These are phyloP conservation scores for Arizona elegans DNA, from an alignment of 2,113 vertebrate species.

Conservation along the genomic window DNA sequence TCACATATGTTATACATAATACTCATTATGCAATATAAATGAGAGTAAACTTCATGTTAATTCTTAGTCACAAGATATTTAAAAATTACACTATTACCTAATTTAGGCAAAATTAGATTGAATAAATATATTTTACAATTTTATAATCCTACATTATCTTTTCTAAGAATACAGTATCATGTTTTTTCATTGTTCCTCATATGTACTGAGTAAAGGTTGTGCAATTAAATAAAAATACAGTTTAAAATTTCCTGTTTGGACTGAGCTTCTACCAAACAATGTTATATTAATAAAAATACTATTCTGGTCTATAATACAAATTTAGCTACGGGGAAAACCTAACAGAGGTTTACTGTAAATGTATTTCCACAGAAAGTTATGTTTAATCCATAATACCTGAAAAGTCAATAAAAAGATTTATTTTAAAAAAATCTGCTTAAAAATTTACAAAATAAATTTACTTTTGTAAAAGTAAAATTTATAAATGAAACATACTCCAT, in stretches of 20 bases:
- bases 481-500: not conserved
- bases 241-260: conserved; percentile 59
- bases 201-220: conserved; percentile 46
- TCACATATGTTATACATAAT: not conserved
- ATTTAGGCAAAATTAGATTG: conserved; percentile 6
- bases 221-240: conserved; percentile 40
- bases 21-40: not conserved
- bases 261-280: conserved; percentile 60
- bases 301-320: conserved; percentile 69
- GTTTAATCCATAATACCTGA: conserved; percentile 24
- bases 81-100: conserved; percentile 15
- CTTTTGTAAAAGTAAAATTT: conserved; percentile 22
- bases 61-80: not conserved
- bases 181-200: conserved; percentile 3
- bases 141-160: not conserved
- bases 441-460: conserved; percentile 40
- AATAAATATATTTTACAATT: conserved; percentile 24
- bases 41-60: not conserved
- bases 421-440: conserved; percentile 31
- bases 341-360: conserved; percentile 49
- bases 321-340: conserved; percentile 63
- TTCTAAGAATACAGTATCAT: not conserved
- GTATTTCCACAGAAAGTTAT: conserved; percentile 45
- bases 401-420: conserved; percentile 47
- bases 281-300: conserved; percentile 65